These are phyloP conservation scores for Ctenopoma kingsleyae DNA, from an alignment of 2,797 vertebrate species.

Conservation along the genomic window DNA sequence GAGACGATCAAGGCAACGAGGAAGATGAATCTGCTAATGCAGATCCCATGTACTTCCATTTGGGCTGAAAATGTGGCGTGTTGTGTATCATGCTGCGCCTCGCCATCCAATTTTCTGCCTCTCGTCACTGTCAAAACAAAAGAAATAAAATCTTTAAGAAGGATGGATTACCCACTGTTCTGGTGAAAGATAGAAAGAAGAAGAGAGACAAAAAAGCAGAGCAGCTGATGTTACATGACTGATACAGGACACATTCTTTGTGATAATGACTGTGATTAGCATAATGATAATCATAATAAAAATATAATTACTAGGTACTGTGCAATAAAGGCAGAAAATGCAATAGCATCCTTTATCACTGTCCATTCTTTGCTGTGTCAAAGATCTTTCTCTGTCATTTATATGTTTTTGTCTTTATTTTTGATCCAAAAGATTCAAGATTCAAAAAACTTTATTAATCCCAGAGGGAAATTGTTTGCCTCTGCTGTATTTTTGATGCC, in stretches of 20 bases:
- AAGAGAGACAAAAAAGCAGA: neutral
- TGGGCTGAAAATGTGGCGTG: constrained; percentile 30
- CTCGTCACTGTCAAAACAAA: constrained; percentile 58
- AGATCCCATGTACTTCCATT: constrained; percentile 45
- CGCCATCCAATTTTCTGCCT: constrained; percentile 60
- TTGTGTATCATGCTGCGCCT: constrained; percentile 25
- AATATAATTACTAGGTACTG: neutral
- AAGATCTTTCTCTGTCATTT: too few relatives aligned
- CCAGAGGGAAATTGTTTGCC: too few relatives aligned
- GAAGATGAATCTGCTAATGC: constrained; percentile 55
- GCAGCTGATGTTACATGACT: constrained; percentile 15
- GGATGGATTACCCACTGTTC: constrained; percentile 45
- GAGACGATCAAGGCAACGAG: constrained; percentile 39
- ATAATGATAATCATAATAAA: neutral
- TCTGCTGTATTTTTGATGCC: too few relatives aligned
- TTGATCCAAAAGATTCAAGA: too few relatives aligned
- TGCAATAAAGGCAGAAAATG: neutral
- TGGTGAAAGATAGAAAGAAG: constrained; percentile 9
- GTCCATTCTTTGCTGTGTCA: too few relatives aligned
- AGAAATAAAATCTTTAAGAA: constrained; percentile 58
- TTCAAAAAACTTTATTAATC: too few relatives aligned
- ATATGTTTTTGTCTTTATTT: too few relatives aligned
- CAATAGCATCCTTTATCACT: too few relatives aligned
- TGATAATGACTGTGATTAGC: neutral
- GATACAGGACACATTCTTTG: neutral